Base-by-base conservation (phyloP, 2,113 vertebrate genomes). In the Microtus pennsylvanicus region DNA sequence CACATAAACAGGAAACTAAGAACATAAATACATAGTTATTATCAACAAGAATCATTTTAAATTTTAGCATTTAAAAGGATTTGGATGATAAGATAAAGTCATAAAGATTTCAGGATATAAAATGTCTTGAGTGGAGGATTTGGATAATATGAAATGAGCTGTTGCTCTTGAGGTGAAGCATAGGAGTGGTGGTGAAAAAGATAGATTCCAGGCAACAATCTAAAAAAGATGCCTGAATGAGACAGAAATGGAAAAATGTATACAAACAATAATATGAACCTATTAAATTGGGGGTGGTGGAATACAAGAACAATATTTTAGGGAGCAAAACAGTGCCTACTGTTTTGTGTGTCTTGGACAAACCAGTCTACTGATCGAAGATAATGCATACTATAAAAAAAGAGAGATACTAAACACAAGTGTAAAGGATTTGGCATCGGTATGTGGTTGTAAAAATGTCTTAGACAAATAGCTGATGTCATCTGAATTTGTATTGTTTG, bases 371-470 rank as follows among this genome's bases (percentile, higher is more conserved):
- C 5, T 78, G 14, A 21, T 58, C 0, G 3, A 87, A 30, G 19
- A 13, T 70, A 5, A 61, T 35, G 12, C 38, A 9, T 30, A 30
- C 28, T 12, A 14, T 1, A 61, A 5, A 38, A 75, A 75, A 7
- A 65, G 9, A n/a, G 33, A 76, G 61, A 55, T 28, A 24, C 8
- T 26, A 16, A 93, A 72, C 75, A 8, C 50, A 78, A 16, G 55
- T 63, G 38, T 72, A 94, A 94, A 96, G 38, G 22, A 42, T 61
- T 14, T 89, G 30, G 28, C 52, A 92, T 30, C 42, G 7, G 7
- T 16, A 69, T 21, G 7, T 55, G 87, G n/a, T 93, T 78, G 16
- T 92, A 38, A 95, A 95, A 93, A 65, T 22, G 93, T 55, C 65
- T 33, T 22, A 63, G 65, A 19, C 55, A 92, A 86, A 92, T 8